Conservation (phyloP, 2,888 invertebrate species). For the Petrolisthes manimaculis region DNA sequence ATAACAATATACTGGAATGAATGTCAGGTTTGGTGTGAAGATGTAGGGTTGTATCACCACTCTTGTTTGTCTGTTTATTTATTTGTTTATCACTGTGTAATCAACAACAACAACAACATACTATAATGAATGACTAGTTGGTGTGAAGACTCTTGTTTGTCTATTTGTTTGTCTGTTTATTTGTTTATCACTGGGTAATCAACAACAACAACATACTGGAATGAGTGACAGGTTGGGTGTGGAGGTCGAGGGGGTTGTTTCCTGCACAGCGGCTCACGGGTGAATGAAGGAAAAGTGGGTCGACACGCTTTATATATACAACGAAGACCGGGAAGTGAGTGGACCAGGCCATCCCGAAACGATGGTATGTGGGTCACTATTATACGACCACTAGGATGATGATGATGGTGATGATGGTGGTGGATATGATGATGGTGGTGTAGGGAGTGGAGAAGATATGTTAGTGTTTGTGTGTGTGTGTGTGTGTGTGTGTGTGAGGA, state of each 20-base stretch:
- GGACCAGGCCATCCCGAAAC: background rate
- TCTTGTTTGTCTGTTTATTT: too few species aligned
- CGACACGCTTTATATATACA: background rate
- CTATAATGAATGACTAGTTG: too few species aligned
- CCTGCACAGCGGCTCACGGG: background rate
- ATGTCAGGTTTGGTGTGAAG: too few species aligned
- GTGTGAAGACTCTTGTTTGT: too few species aligned
- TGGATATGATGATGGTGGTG: background rate
- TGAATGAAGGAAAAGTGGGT: slow-evolving; percentile 2
- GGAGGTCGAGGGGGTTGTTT: background rate
- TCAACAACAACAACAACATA: too few species aligned
- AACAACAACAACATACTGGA: background rate
- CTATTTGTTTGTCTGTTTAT: too few species aligned
- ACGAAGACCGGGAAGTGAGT: background rate
- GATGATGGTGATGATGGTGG: background rate
- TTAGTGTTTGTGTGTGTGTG: background rate
- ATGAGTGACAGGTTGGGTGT: background rate
- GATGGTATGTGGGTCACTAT: slow-evolving; percentile 4
- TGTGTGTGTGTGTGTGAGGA: too few species aligned
- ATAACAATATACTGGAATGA: slow-evolving; percentile 14
- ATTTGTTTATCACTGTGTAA: too few species aligned
- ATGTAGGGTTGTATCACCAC: too few species aligned
- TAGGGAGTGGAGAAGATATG: background rate
- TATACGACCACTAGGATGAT: background rate
- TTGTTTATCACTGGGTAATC: background rate